Evolutionary conservation across 2,113 vertebrate species (phyloP), one percentile per base, ranked within the genome.

Genomic region (Trochalopteron elliotii): DNA sequence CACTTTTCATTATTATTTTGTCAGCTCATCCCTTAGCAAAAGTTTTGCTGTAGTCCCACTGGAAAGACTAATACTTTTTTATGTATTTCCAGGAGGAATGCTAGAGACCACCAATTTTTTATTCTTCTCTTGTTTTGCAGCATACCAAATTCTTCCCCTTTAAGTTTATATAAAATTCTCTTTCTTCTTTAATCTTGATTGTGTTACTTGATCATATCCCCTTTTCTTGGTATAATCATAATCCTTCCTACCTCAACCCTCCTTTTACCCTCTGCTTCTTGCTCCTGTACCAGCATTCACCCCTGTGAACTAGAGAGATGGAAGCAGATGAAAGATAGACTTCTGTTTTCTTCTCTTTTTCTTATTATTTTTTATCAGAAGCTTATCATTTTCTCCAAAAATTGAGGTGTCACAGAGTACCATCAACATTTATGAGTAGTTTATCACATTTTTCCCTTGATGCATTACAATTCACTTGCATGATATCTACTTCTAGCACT

Each of bases 251-350:
- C 52, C 45, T 77, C 74, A 55, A 50, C 63, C 45, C n/a, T 16
- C 14, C 61, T 78, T 80, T 80, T 56, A 80, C 77, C 50, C 61
- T 86, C 59, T 80, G 18, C 33, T 69, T 93, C 78, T 75, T 16
- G 5, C n/a, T 85, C 24, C 59, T 47, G 3, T 42, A 35, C 15
- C 39, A 74, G 39, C 47, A 28, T 76, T 83, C 50, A 31, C 42
- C 80, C 42, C 57, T 88, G 27, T 57, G 75, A 91, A 55, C 27
- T 33, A 52, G 65, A 68, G 55, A 91, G 82, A 80, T 79, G 60
- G 70, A 88, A 75, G 23, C 50, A 91, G 82, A 90, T 90, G 55
- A 91, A 93, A 94, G 83, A 93, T 30, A 90, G n/a, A 35, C 24
- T 87, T 87, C 23, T 63, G 47, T 83, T 96, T 89, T 70, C 74